Evolutionary conservation across 2,797 vertebrate species (phyloP), one percentile per base, ranked within the genome.

Genomic region (Lates japonicus): DNA sequence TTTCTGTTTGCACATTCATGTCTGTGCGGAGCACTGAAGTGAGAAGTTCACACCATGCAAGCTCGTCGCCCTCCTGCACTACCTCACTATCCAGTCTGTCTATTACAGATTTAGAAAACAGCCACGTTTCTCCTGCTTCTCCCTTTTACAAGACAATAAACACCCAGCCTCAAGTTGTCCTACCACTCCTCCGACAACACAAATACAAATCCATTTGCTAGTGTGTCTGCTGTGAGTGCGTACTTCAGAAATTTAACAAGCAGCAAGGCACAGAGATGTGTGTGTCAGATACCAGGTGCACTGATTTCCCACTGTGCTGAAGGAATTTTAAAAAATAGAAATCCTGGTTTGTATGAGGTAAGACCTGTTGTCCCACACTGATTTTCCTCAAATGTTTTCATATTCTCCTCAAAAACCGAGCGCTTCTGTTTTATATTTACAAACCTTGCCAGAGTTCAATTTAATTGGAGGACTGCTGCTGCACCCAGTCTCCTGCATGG

Each of bases 141-240:
- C 44, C 49, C 35, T 80, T 80, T 75, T 29, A 86, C 51, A 62
- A 62, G 25, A 64, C 44, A 22, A 64, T 59, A 75, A 67, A 71
- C 57, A 71, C 11, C 44, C 31, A 41, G 42, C 49, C 68, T 65
- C 13, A 52, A 74, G 41, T 65, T 25, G 52, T 76, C 46, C 77
- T 10, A 31, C 5, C 31, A 16, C 35, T 63, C 58, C 62, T 76
- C 55, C 57, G 59, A 67, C 66, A 73, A 62, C 20, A 46, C 22
- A 69, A 76, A 85, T 52, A 59, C 25, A 66, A 76, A 74, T 35
- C 46, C 19, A 65, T 70, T 77, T 77, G 33, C n/a, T 33, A 61
- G 75, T 48, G 19, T 61, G 20, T 68, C 46, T 70, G 57, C 35
- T 25, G 16, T 63, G 48, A 59, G 35, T n/a, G 29, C 63, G 55